Conservation (phyloP, 2,113 vertebrate species). For the Epinephelus moara region DNA sequence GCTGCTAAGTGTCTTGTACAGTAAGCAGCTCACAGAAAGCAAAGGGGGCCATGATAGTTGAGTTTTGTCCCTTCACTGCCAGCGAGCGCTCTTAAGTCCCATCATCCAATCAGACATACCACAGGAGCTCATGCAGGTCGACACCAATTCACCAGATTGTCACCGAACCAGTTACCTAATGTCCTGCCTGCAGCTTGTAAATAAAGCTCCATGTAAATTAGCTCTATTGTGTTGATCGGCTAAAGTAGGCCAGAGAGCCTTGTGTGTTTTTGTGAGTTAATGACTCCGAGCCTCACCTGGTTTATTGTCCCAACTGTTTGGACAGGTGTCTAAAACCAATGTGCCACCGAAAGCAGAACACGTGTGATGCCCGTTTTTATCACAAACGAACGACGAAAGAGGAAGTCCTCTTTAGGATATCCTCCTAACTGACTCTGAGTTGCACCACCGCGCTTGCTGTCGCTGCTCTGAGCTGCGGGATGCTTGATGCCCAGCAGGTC, state of each 20-base stretch:
- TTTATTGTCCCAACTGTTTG: conserved; percentile 42
- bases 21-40: conserved; percentile 65
- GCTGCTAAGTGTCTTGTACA: conserved; percentile 49
- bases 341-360: conserved; percentile 13
- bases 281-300: conserved; percentile 26
- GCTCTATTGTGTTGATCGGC: conserved; percentile 4
- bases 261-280: conserved; percentile 31
- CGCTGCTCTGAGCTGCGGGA: conserved; percentile 24
- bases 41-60: conserved; percentile 39
- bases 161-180: conserved; percentile 29
- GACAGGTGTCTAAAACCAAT: conserved; percentile 43
- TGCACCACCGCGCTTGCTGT: conserved; percentile 1
- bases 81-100: conserved; percentile 58
- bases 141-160: conserved; percentile 36
- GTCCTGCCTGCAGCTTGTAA: conserved; percentile 39
- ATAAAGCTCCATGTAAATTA: conserved; percentile 57
- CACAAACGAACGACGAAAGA: neutral
- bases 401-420: conserved; percentile 8
- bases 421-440: conserved; percentile 8
- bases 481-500: conserved; percentile 64
- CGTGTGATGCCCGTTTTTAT: neutral
- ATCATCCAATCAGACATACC: conserved; percentile 68
- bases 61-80: conserved; percentile 43
- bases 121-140: conserved; percentile 18
- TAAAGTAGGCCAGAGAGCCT: neutral